Conservation (phyloP, 2,113 vertebrate genomes). For the Myiagra hebetior region DNA sequence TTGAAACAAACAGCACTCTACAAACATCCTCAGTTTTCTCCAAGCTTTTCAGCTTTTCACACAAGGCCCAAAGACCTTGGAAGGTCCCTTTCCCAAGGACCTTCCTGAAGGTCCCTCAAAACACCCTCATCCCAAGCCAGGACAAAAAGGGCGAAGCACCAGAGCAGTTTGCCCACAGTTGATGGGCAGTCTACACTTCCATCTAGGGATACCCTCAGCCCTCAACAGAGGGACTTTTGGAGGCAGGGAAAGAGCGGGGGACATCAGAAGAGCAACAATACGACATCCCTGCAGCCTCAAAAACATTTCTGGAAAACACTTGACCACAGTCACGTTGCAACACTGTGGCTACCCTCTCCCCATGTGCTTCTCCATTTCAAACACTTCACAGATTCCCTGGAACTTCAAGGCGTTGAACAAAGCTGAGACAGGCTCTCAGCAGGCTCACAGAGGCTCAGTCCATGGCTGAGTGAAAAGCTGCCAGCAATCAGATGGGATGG, state of each 20-base stretch:
- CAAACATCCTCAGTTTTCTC: neutral
- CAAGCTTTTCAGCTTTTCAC: neutral
- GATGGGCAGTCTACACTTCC: neutral
- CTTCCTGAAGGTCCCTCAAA: neutral
- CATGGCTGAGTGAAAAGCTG: neutral
- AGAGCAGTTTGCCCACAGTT: neutral
- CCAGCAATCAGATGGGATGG: accelerated
- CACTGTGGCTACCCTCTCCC: accelerated
- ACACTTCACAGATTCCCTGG: neutral
- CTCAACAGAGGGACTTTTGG: neutral
- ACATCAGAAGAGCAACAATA: neutral
- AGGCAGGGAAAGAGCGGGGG: neutral
- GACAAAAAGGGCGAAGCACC: neutral
- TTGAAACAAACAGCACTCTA: neutral
- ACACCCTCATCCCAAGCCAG: neutral
- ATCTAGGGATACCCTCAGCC: neutral
- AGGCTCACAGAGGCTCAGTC: accelerated
- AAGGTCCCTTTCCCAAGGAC: neutral
- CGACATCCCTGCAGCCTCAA: accelerated
- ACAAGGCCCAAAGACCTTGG: neutral
- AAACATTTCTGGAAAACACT: neutral
- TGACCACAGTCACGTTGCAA: accelerated
- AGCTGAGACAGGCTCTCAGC: neutral
- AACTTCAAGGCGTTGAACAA: neutral
- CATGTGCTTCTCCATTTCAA: neutral